phyloP scores from a whole-genome alignment of 2,888 invertebrate genomes.

The Eudemis profundana region DNA sequence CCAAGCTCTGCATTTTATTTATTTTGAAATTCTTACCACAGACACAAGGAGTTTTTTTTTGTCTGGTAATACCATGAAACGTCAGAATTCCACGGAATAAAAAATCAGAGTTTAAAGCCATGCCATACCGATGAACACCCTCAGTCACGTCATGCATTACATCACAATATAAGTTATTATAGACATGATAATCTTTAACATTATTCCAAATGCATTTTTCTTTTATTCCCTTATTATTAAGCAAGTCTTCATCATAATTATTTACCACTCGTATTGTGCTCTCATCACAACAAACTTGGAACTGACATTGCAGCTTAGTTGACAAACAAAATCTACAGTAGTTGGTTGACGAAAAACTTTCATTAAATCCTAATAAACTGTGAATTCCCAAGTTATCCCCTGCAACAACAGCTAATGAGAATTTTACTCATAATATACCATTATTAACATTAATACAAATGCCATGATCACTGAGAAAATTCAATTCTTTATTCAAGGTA shows the following conservation, averaged over 20 bases:
- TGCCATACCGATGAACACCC: constrained; percentile 17
- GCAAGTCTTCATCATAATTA: not conserved
- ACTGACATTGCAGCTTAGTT: not conserved
- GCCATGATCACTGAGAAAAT: not conserved
- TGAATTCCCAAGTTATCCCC: not conserved
- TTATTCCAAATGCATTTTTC: constrained; percentile 12
- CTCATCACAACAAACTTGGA: constrained; percentile 3
- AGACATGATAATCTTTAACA: constrained; percentile 2
- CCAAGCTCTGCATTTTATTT: too few relatives aligned
- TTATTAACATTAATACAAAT: not conserved
- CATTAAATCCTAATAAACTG: not conserved
- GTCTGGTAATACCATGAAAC: too few relatives aligned
- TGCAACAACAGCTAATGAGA: not conserved
- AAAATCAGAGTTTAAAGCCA: too few relatives aligned
- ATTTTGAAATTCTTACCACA: too few relatives aligned
- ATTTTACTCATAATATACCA: not conserved
- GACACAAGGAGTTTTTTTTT: too few relatives aligned
- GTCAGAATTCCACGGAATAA: too few relatives aligned
- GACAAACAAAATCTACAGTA: not conserved
- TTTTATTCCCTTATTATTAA: constrained; percentile 8
- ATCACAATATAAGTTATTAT: constrained; percentile 5
- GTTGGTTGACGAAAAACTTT: not conserved
- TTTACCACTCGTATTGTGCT: not conserved
- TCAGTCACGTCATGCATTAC: constrained; percentile 31
- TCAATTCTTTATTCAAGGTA: not conserved